Evolutionary conservation across 1,140 invertebrate genomes (phyloP), one percentile per base, ranked within the genome.

Genomic region (Grapholita molesta): DNA sequence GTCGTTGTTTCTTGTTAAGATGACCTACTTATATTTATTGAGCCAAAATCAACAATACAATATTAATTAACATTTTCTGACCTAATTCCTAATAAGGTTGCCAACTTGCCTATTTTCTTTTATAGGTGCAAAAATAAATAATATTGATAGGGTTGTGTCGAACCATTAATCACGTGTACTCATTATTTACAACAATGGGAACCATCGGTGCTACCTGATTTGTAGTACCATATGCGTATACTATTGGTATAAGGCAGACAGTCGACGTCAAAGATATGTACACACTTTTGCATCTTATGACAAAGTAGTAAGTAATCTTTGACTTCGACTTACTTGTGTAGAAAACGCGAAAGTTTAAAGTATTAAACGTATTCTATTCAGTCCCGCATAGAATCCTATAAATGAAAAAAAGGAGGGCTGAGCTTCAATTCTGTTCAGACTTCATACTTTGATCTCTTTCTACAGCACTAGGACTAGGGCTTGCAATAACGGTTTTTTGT

Each of bases 171-270:
- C 55, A 28, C 55, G 12, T 5, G n/a, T 8, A 61, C 24, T 61
- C 55, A 61, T 61, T 61, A 61, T 61, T 30, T 32, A 30, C 55
- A 1, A 61, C 24, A 61, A 61, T 61, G 55, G 8, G 55, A 61
- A 61, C 55, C 30, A 61, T 61, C 24, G 55, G 55, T 61, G 15
- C 55, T 18, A 32, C 55, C 55, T 61, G 25, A n/a, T 28, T 28
- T 61, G 55, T 61, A 61, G 55, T 28, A 61, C 55, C 25, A 61
- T n/a, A 25, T 28, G 25, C n/a, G 55, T 30, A 28, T 61, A 28
- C 25, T 28, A 61, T 28, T 28, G 25, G 28, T 15, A 61, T 48
- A 48, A 7, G 42, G 1, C 42, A 38, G n/a, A 38, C 35, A 15
- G 11, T 8, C 32, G 8, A 11, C 32, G n/a, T n/a, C n/a, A n/a